Evolutionary conservation across 2,797 vertebrate species (phyloP), one percentile per base, ranked within the genome.

Genomic region (Sciurus vulgaris): DNA sequence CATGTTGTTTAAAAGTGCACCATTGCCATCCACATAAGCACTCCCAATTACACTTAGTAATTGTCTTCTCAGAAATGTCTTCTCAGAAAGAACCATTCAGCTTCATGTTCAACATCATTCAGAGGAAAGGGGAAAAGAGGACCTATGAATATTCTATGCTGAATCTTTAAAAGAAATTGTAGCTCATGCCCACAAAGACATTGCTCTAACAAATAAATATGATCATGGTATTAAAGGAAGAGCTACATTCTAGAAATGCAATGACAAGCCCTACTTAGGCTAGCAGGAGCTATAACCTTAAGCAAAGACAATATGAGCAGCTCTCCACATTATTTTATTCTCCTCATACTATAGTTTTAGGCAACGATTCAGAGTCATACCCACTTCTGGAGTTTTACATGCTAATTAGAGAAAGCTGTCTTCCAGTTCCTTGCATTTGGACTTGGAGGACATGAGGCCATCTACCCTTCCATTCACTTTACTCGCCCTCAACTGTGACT

Each of bases 1-100:
- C 51, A 35, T 47, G 73, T 24, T 91, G 28, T 67, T 38, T 76
- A 93, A 88, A 85, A 87, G 65, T 54, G 33, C 65, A 65, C 56
- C 18, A 20, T 72, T 38, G 33, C 41, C 54, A 79, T 70, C n/a
- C 33, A 87, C 91, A 85, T 67, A 28, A 54, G 77, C 1, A 15
- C 26, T 76, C 51, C n/a, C 86, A 90, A 33, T 59, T 86, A 81
- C 70, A 81, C 70, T 90, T 94, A 86, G n/a, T 92, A 92, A 84
- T 74, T 22, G 30, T 83, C 35, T 95, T 92, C 77, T 94, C 49
- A 49, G 33, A 83, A 84, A 79, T 22, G 30, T 83, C 35, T 95
- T 92, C 77, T 94, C 49, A 49, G 33, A 83, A 78, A 81, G 44
- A 56, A 54, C 63, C 38, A 59, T 74, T 91, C 33, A 91, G 49